Evolutionary conservation across 2,888 invertebrate species (phyloP), one percentile per base, ranked within the genome.

Genomic region (Apamea epomidion): DNA sequence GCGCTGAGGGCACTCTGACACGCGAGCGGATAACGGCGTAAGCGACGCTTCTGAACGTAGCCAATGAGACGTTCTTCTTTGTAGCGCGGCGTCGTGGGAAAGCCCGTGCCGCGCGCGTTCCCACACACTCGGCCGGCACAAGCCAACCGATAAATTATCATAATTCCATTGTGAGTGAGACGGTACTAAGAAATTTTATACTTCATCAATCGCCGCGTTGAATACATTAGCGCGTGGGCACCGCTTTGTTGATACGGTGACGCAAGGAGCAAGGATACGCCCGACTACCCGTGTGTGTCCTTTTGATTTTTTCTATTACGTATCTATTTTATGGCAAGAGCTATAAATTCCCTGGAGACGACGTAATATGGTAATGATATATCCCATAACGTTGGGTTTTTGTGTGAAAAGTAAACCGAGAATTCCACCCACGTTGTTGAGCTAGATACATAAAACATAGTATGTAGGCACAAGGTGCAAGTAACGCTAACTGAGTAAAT

Each of bases 131-230:
- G 94, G 94, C 95, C 96, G 96, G 97, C 96, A 97, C 97, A 96
- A 96, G 97, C 96, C 96, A 97, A 96, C 95, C 97, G 97, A 97
- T 97, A 97, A 97, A 97, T 97, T 97, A 97, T 97, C 97, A 97
- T 97, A 97, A 97, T 97, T 97, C 97, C 96, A 97, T 97, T 97
- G 97, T 97, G 96, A 96, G 96, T 96, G 96, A 96, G 97, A 96
- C 97, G 96, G 95, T 97, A 96, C 97, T 95, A 96, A 97, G 97
- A 97, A 97, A 97, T 96, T 96, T 96, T 96, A 97, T 96, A 96
- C 96, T 96, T 96, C 96, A 96, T 97, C 97, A 96, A 97, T 96
- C 96, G 97, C 93, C 93, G 96, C 93, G 95, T 95, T 97, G 97
- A 97, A 97, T 97, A 96, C 94, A 95, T 97, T 96, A 96, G 97